Evolutionary conservation across 2,888 invertebrate genomes (phyloP), one percentile per base, ranked within the genome.

Genomic region (Drosophila colorata): DNA sequence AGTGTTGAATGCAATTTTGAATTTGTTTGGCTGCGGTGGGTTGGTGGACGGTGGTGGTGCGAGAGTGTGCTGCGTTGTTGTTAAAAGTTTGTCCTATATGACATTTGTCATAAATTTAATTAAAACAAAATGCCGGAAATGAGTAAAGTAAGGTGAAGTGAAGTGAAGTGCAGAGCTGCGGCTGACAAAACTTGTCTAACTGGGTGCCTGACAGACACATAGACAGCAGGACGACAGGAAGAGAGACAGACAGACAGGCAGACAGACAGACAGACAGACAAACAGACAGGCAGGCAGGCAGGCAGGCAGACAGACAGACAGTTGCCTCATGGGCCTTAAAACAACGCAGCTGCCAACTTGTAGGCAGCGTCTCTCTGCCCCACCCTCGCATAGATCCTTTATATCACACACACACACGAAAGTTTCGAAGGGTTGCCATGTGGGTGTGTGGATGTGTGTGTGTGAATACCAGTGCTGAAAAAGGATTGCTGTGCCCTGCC

Each of bases 81-180:
- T 28, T 20, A 67, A 74, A 74, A 72, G 56, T 72, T 72, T 37
- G 23, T 44, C 11, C 35, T 69, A 37, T 72, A 69, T 77, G 85
- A 80, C 78, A 87, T 84, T 78, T 84, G 85, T 69, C 80, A 74
- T 84, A 87, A 84, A 87, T 81, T 81, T 84, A 81, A 87, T 81
- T 81, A 87, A 81, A 84, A 66, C 64, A 78, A 87, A 87, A 77
- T 87, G 74, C 84, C 80, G 84, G 84, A 87, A 87, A 78, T 69
- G 63, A 74, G 78, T 76, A 53, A 69, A 51, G 55, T 35, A 18
- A 63, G 71, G 78, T 76, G 57, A 69, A 51, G 55, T 43, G 35
- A 43, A 37, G 49, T 43, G 37, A 68, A 55, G 60, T 61, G 72
- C 59, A 52, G 52, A 60, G 65, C 52, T 71, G 66, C 43, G 37